A percentile compares a stretch with the other conserved stretches of the same genome.
Evolutionary conservation across 2,888 invertebrate species (phyloP).

Genomic region (Sinhomidia bicolor): DNA sequence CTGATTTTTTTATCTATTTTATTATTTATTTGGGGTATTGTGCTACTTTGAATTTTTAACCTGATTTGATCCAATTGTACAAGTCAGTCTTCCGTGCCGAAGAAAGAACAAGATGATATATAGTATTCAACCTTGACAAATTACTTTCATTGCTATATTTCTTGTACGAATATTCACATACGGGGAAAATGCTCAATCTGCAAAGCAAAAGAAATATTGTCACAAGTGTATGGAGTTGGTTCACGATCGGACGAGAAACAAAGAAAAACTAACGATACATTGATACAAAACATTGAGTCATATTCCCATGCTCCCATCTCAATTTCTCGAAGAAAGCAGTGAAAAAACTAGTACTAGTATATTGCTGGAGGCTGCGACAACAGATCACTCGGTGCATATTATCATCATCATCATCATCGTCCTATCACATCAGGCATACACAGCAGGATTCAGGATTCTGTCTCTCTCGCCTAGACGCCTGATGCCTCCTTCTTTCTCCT

Average conservation of each 20-base stretch:
- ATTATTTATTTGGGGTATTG: too few relatives aligned
- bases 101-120: too few relatives aligned
- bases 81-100: too few relatives aligned
- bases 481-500: neutral
- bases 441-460: neutral
- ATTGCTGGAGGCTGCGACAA: slow-evolving; percentile 47
- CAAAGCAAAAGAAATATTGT: neutral
- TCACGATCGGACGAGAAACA: slow-evolving; percentile 39
- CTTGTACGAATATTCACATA: neutral
- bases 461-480: neutral
- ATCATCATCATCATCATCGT: slow-evolving; percentile 9
- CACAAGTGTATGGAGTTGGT: slow-evolving; percentile 16
- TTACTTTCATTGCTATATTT: neutral
- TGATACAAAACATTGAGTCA: slow-evolving; percentile 26
- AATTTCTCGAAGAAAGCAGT: slow-evolving; percentile 52
- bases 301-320: slow-evolving; percentile 51
- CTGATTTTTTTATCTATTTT: too few relatives aligned
- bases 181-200: neutral
- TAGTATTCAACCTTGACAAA: too few relatives aligned
- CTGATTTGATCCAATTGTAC: too few relatives aligned
- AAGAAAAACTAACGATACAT: slow-evolving; percentile 50
- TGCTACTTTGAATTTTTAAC: too few relatives aligned
- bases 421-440: neutral
- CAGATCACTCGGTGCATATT: neutral
- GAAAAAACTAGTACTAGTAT: neutral